Evolutionary conservation across 1,140 invertebrate genomes (phyloP).

Genomic region (Pomacea maculata): DNA sequence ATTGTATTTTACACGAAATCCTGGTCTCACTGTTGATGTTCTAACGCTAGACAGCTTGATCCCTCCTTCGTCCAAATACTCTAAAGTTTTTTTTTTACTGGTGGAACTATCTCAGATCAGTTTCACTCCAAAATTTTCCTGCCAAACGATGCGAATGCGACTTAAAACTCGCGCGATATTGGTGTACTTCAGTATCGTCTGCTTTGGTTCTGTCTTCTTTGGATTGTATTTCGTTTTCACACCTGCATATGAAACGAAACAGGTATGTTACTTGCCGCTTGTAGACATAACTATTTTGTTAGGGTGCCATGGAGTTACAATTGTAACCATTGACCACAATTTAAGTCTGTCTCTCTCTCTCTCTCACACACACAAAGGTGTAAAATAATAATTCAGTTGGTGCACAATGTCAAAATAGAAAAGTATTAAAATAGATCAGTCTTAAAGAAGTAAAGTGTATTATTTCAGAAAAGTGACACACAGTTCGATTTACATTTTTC

Average conservation of each 20-base stretch:
- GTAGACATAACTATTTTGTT: not conserved
- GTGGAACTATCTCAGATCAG: not conserved
- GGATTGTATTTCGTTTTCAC: slow-evolving; percentile 3
- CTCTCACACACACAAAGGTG: not conserved
- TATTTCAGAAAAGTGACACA: too few relatives aligned
- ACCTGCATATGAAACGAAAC: not conserved
- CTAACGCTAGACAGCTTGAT: too few relatives aligned
- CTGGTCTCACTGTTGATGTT: too few relatives aligned
- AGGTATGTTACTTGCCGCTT: slow-evolving; percentile 2
- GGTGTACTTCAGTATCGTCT: slow-evolving; percentile 1
- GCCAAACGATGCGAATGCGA: slow-evolving; percentile 9
- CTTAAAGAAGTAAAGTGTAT: too few relatives aligned
- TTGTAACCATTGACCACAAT: not conserved
- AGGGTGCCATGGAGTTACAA: not conserved
- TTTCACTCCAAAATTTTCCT: not conserved
- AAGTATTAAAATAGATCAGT: too few relatives aligned
- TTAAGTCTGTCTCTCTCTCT: not conserved
- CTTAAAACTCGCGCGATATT: slow-evolving; percentile 12
- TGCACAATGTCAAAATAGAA: too few relatives aligned
- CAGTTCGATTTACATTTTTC: too few relatives aligned
- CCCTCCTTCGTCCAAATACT: not conserved
- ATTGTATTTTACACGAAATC: too few relatives aligned
- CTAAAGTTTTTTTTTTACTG: not conserved
- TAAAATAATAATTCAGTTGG: not conserved
- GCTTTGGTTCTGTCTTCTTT: slow-evolving; percentile 2